Base-by-base conservation (phyloP, 2,113 vertebrate genomes). In the Callipepla californica region DNA sequence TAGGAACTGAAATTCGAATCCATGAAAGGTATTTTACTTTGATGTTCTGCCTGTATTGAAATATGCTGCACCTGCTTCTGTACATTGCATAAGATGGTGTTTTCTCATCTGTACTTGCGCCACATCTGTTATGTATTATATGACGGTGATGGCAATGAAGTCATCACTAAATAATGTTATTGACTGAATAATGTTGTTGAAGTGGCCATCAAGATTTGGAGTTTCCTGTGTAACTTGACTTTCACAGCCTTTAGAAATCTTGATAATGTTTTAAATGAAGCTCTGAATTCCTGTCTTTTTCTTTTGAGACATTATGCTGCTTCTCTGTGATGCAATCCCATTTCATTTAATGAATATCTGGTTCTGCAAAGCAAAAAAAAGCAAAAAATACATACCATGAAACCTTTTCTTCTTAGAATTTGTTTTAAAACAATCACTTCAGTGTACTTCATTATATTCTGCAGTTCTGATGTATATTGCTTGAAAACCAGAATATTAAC, bases 1-100 rank as follows among this genome's bases (percentile, higher is more conserved):
- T 61, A 47, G 66, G 81, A 92, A 89, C 86, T 72, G 44, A 86
- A 86, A 80, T 95, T 94, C 50, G 62, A 86, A 3, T 34, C 55
- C 0, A 2, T 8, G 5, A 36, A 74, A 82, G 23, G 36, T 44
- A 32, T 78, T 23, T 45, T 85, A 47, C 50, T 85, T 89, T 69
- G 68, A 75, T 77, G 48, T 40, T 50, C 50, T 30, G n/a, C 38
- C 28, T 30, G 47, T 47, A 58, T 9, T 82, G 70, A 89, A 87
- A 75, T 85, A 62, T 17, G 34, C 22, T 51, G 9, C 32, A 50
- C 67, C 57, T 76, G 58, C 48, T 73, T 58, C 67, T 30, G 7
- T 66, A 34, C 1, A 7, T 3, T 13, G 44, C 28, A 30, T 8
- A 14, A 38, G 28, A 9, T 0, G 0, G 11, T n/a, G 3, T 48